Base-by-base conservation (phyloP, 2,113 vertebrate species). In the Kryptolebias marmoratus region DNA sequence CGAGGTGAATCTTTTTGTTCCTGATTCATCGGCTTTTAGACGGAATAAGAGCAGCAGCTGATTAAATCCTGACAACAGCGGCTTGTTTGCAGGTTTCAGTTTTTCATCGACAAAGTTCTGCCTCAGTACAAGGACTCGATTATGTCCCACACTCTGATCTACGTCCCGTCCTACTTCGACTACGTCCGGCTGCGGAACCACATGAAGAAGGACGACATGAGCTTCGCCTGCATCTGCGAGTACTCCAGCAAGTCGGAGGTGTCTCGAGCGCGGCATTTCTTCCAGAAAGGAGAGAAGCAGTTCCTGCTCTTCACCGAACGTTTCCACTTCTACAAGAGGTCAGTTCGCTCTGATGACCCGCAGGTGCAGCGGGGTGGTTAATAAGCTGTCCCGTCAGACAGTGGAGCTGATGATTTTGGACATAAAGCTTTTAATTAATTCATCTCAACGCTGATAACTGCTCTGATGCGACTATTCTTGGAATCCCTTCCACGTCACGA, bases 251-350 rank as follows among this genome's bases (percentile, higher is more conserved):
- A 88, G 68, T 91, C 94, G 0, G 94, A 88, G 0, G 85, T 98
- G 76, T 96, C 95, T 75, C 94, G 95, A 58, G 95, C 96, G 1
- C 90, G 97, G 2, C 94, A 97, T 36, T 95, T 93, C 85, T 98
- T 99, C 64, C 93, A 94, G 69, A 95, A 92, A 56, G 97, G 98
- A 57, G 94, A 96, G 39, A 96, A 91, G 67, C 96, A 95, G 77
- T 97, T 99, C 59, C 80, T 99, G 22, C 90, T 99, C 28, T 95
- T 97, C 87, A 98, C 96, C 0, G 98, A 99, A 82, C 96, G 98
- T 42, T 99, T 99, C 91, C 96, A 99, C 89, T 99, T 98, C 78
- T 99, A 98, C 83, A 99, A 98, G 90, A 97, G 98, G 98, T 98
- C 57, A 80, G 88, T 83, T 39, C 2, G 44, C 31, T 42, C 14